Percentiles rank a stretch among this genome's conserved stretches.
Evolutionary conservation across 2,888 invertebrate genomes (phyloP).

Genomic region (Stratiomys singularior): DNA sequence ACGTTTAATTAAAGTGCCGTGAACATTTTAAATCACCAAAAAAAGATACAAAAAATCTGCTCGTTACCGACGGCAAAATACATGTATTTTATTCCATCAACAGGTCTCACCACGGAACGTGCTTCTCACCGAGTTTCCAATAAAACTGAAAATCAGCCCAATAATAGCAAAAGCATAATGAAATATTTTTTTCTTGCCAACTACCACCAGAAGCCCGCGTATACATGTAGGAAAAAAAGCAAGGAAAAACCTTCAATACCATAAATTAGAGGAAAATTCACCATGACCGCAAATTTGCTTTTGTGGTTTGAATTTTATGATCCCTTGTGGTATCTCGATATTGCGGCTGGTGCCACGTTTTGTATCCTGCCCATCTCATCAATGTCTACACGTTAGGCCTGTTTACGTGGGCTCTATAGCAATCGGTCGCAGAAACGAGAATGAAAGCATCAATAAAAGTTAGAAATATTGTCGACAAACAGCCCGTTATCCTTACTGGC

Average conservation of each 20-base stretch:
- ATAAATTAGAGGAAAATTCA: conserved; percentile 48
- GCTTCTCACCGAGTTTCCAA: conserved; percentile 19
- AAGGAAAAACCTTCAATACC: background rate
- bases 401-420: background rate
- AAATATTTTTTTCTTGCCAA: background rate
- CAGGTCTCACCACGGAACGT: conserved; percentile 28
- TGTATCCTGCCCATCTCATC: background rate
- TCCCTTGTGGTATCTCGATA: conserved; percentile 24
- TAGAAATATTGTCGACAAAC: conserved; percentile 21
- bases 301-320: conserved; percentile 47
- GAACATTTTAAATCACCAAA: too few relatives aligned
- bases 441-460: conserved; percentile 39
- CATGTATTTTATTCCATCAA: background rate
- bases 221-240: background rate
- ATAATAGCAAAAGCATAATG: background rate
- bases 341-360: conserved; percentile 1
- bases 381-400: background rate
- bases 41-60: background rate
- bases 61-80: conserved; percentile 16
- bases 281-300: conserved; percentile 49
- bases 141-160: conserved; percentile 5
- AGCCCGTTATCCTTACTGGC: background rate
- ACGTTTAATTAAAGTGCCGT: too few relatives aligned
- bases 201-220: background rate
- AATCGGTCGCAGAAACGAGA: background rate